Base-by-base conservation (phyloP, 2,797 vertebrate species). In the Hippoglossus hippoglossus region DNA sequence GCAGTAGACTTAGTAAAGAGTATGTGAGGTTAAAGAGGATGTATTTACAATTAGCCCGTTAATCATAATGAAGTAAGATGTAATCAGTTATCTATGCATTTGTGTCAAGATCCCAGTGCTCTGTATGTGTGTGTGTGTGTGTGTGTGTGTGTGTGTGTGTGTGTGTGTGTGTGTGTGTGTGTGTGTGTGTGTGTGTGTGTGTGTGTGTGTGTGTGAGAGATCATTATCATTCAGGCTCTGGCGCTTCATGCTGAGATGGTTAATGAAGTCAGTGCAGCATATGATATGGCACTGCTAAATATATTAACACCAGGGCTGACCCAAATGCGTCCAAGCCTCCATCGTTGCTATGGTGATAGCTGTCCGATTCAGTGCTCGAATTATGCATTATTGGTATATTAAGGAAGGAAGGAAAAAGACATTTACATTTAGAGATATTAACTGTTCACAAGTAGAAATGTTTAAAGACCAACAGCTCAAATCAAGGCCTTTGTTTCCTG, bases 201-300 rank as follows among this genome's bases (percentile, higher is more conserved):
- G 73, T 66, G 71, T 64, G 68, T 62, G 67, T 73, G 71, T 50
- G 53, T 68, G 67, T 28, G 54, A 25, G 36, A 46, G 69, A 77
- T 78, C 86, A 89, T 89, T 84, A 89, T 88, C 81, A 84, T 87
- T 89, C 85, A 84, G 80, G 71, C 77, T 55, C 67, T 82, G 67
- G 46, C 69, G 71, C 79, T 57, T 84, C 91, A 86, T 53, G 83
- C 89, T 89, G 90, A 59, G 91, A 85, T 71, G 84, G 83, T 88
- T 91, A 90, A 90, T 91, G 87, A 91, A 90, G 81, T 89, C 85
- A 80, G 81, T 70, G 50, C 81, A 84, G 91, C 60, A 49, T 73
- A 85, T 80, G 80, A 87, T 86, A 89, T 67, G 81, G 85, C 73
- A 63, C 78, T 75, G 82, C 88, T 90, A 91, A 86, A 91, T 87